phyloP scores from a whole-genome alignment of 2,888 invertebrate genomes.

The Melipona beecheii region DNA sequence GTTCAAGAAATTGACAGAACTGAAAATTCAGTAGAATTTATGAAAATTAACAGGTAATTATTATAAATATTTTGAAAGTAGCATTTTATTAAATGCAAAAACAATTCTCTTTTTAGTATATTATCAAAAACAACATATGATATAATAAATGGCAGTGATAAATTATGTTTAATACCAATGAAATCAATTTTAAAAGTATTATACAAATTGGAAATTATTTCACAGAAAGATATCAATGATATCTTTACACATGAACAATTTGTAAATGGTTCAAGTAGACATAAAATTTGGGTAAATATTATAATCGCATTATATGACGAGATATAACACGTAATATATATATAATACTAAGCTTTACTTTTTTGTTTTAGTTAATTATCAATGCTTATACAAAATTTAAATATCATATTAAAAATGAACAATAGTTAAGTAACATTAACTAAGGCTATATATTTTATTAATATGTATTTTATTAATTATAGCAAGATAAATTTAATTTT shows the following conservation, averaged over 20 bases:
- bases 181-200: conserved; percentile 64
- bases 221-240: conserved; percentile 21
- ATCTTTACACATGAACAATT: conserved; percentile 16
- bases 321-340: neutral
- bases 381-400: conserved; percentile 36
- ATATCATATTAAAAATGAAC: neutral
- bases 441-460: neutral
- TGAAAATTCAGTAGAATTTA: conserved; percentile 62
- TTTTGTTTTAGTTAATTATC: conserved; percentile 44
- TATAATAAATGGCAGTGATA: conserved; percentile 41
- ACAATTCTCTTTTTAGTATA: conserved; percentile 61
- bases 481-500: neutral
- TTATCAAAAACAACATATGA: conserved; percentile 54
- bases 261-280: conserved; percentile 10
- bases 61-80: neutral
- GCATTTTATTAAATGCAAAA: neutral
- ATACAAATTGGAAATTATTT: conserved; percentile 54
- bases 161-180: conserved; percentile 67
- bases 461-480: neutral
- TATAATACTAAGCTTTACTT: neutral
- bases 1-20: conserved; percentile 58
- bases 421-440: neutral
- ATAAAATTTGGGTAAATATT: conserved; percentile 52
- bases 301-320: neutral
- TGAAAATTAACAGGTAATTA: conserved; percentile 67